A percentile compares a stretch with the other conserved stretches of the same genome.
Evolutionary conservation across 2,888 invertebrate genomes (phyloP).

Genomic region (Lepidochrysops patricia): DNA sequence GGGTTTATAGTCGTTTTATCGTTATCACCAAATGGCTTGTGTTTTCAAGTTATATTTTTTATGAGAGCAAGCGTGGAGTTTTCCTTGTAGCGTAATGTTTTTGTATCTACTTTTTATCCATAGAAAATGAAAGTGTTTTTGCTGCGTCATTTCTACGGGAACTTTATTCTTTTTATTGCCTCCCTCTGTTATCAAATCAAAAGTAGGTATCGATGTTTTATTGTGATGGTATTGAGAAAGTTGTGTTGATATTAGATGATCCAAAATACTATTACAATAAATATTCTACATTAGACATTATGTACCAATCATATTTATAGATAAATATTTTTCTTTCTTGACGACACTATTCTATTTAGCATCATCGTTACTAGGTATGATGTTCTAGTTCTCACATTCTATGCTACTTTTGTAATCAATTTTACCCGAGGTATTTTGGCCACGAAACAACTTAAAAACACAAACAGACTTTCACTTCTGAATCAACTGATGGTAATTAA

Average conservation of each 20-base stretch:
- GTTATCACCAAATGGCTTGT: conserved; percentile 51
- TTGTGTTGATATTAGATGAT: neutral
- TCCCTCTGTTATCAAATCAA: neutral
- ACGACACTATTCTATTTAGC: too few relatives aligned
- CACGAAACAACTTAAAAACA: too few relatives aligned
- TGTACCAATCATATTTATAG: too few relatives aligned
- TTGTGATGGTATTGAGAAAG: neutral
- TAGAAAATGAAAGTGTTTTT: conserved; percentile 9
- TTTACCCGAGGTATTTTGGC: too few relatives aligned
- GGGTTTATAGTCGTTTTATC: conserved; percentile 67
- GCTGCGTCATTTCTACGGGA: neutral
- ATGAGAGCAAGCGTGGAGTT: conserved; percentile 28
- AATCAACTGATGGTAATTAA: neutral
- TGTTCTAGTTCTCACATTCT: too few relatives aligned
- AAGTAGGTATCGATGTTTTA: neutral
- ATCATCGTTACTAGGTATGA: too few relatives aligned
- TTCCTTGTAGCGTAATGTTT: conserved; percentile 50
- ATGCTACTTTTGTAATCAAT: too few relatives aligned
- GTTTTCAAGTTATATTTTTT: conserved; percentile 36
- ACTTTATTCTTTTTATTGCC: neutral
- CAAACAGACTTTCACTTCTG: too few relatives aligned
- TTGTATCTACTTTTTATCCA: conserved; percentile 12
- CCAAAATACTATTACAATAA: too few relatives aligned
- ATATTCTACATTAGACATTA: too few relatives aligned
- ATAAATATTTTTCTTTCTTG: too few relatives aligned